Evolutionary conservation across 53 echinoderm and acorn worm genomes (phyloP), one percentile per base, ranked within the genome.

Genomic region (Crossaster papposus): DNA sequence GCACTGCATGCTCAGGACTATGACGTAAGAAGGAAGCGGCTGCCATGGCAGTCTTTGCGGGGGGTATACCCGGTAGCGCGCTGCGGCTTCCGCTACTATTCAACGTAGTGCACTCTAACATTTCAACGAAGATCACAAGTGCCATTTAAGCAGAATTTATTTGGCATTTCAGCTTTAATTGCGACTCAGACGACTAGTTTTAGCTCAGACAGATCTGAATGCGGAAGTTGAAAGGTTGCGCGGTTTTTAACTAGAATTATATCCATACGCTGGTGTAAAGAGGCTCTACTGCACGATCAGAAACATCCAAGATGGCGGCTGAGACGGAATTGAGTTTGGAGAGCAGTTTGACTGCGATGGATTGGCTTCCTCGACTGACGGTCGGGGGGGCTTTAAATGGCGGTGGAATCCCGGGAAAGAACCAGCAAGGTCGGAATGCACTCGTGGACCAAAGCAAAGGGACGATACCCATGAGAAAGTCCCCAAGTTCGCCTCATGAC

Each of bases 321-420:
- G 77, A 93, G 77, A 77, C 87, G 54, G 77, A 75, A 37, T 75
- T 36, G 62, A 62, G 87, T 87, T 86, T 99, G 79, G 99, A 92
- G 86, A 99, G 96, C 85, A 99, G 99, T 81, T 85, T 99, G 72
- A 99, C 99, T 95, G 93, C 96, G 9, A 96, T 99, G 99, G 99
- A 99, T 93, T 99, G 99, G 99, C 92, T 99, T 17, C 95, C 93
- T 36, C 91, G 94, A 55, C 76, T 97, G 87, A 94, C 91, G 81
- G 96, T 96, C 79, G 92, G 96, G 44, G 88, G 94, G 72, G 91
- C 93, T 65, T 34, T 98, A 24, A 89, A 83, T 68, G 94, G 96
- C 11, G 92, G 90, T 82, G 91, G 93, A 50, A 90, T 92, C 51
- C 88, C 79, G 74, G 91, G 90, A 53, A 93, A 90, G 82, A 94